Percentiles rank a stretch among this genome's conserved stretches.
phyloP scores from a whole-genome alignment of 2,113 vertebrate species.

The Chloropsis cyanopogon region DNA sequence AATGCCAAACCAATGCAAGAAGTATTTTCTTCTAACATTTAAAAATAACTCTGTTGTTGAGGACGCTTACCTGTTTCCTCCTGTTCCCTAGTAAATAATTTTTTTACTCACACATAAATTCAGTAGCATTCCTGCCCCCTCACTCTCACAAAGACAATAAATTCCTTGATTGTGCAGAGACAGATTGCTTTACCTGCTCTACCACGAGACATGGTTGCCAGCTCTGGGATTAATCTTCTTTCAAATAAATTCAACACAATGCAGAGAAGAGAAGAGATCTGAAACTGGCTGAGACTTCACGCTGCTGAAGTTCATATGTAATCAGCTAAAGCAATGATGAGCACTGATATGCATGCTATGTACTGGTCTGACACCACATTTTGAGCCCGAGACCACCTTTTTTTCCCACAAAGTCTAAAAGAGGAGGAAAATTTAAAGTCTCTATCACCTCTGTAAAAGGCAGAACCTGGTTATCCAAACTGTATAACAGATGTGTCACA shows the following conservation, averaged over 20 bases:
- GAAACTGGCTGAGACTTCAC: neutral
- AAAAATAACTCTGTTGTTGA: neutral
- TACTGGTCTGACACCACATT: neutral
- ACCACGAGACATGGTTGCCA: accelerated
- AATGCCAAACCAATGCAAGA: neutral
- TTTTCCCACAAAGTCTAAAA: neutral
- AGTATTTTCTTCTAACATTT: neutral
- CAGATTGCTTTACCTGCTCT: neutral
- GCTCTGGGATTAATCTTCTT: neutral
- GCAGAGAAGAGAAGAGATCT: neutral
- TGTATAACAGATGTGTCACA: neutral
- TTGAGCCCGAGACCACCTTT: neutral
- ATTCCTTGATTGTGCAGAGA: neutral
- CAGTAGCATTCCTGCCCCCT: neutral
- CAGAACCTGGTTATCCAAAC: neutral
- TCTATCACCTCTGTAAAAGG: neutral
- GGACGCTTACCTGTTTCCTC: neutral
- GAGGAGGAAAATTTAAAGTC: neutral
- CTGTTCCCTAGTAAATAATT: neutral
- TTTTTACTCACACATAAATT: neutral
- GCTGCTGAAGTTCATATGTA: neutral
- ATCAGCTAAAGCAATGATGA: neutral
- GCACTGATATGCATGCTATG: neutral
- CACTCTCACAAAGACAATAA: neutral
- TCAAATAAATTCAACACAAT: neutral